Evolutionary conservation across 2,888 invertebrate species (phyloP).

Genomic region (Leptinotarsa tumamoca): DNA sequence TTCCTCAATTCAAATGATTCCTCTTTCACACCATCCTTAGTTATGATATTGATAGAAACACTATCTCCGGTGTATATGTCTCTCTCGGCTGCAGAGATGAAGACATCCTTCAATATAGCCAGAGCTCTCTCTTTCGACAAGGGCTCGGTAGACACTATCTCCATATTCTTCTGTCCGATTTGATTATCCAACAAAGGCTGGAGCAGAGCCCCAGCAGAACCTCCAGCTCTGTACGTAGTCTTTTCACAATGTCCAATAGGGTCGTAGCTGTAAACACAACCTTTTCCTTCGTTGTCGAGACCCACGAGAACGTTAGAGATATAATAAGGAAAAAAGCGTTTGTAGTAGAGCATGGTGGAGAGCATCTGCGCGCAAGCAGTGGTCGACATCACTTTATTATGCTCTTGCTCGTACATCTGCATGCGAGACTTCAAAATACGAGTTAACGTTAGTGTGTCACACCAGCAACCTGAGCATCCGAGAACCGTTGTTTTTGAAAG

Average conservation of each 20-base stretch:
- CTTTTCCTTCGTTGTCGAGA: conserved; percentile 91
- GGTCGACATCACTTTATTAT: conserved; percentile 92
- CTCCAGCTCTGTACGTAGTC: conserved; percentile 87
- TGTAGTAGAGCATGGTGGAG: conserved; percentile 94
- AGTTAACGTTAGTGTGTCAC: conserved; percentile 93
- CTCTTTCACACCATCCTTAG: conserved; percentile 85
- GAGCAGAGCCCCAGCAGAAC: conserved; percentile 89
- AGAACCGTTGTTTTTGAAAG: conserved; percentile 87
- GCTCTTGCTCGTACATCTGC: conserved; percentile 96
- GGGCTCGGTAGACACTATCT: conserved; percentile 74
- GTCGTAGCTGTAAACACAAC: conserved; percentile 96
- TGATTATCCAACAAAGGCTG: conserved; percentile 98
- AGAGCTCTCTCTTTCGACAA: conserved; percentile 85
- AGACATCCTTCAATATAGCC: conserved; percentile 91
- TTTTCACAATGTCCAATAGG: conserved; percentile 96
- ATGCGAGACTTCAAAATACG: conserved; percentile 85
- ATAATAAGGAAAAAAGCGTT: conserved; percentile 98
- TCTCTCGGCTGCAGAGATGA: conserved; percentile 97
- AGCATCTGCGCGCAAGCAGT: conserved; percentile 96
- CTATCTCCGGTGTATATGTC: conserved; percentile 98
- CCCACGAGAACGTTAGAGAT: conserved; percentile 95
- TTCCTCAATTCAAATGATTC: conserved; percentile 82
- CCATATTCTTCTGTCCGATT: conserved; percentile 90
- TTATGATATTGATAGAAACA: conserved; percentile 87
- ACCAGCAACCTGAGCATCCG: conserved; percentile 98